Evolutionary conservation across 1,140 invertebrate species (phyloP).

Genomic region (Scylla paramamosain): DNA sequence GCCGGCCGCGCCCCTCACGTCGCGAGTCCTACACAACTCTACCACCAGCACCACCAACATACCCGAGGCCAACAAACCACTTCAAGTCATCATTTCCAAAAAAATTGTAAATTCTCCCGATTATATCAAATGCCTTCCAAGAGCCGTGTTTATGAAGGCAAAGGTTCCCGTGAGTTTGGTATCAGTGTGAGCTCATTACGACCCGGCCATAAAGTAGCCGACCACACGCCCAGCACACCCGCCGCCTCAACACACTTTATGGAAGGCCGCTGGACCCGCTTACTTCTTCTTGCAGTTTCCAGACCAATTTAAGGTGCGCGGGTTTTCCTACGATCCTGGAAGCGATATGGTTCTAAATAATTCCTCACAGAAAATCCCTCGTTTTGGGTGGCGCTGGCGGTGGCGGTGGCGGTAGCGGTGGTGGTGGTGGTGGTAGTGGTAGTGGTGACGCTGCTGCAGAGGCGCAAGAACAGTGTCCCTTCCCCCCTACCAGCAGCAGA

Average conservation of each 20-base stretch:
- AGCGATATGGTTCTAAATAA: slow-evolving; percentile 71
- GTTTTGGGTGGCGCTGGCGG: slow-evolving; percentile 7
- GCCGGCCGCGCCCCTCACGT: background rate
- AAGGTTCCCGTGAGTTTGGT: slow-evolving; percentile 70
- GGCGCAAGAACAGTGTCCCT: background rate
- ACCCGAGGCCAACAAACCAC: background rate
- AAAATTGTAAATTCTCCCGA: slow-evolving; percentile 18
- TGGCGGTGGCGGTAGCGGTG: background rate
- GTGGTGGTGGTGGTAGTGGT: background rate
- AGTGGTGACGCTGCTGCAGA: background rate
- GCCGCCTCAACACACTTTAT: slow-evolving; percentile 68
- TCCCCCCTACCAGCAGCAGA: background rate
- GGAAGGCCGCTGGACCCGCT: slow-evolving; percentile 52
- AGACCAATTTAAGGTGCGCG: slow-evolving; percentile 67
- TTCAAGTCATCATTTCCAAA: background rate
- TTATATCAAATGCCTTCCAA: slow-evolving; percentile 52
- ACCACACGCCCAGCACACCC: slow-evolving; percentile 68
- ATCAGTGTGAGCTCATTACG: slow-evolving; percentile 73
- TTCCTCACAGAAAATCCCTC: slow-evolving; percentile 51
- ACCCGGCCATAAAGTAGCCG: slow-evolving; percentile 69
- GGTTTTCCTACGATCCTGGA: slow-evolving; percentile 71
- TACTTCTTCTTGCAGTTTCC: slow-evolving; percentile 69
- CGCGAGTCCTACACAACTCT: background rate
- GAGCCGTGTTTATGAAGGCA: slow-evolving; percentile 56
- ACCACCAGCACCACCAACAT: background rate